Conservation (phyloP, 2,113 vertebrate species). For the Ameiurus melas region DNA sequence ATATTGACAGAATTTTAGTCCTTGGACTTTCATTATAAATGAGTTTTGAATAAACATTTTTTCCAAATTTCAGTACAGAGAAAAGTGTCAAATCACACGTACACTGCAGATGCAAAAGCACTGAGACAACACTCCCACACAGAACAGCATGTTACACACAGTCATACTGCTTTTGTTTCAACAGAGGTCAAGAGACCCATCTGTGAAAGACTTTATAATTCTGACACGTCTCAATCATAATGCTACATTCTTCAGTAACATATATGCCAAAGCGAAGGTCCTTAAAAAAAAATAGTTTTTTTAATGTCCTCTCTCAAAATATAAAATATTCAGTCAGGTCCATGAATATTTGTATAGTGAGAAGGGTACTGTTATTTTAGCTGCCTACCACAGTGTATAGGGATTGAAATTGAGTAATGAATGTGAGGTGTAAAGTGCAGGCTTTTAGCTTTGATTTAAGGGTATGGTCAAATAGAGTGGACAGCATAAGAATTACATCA, state of each 20-base stretch:
- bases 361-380: background rate
- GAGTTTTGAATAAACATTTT: background rate
- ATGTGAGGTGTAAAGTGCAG: background rate
- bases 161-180: background rate
- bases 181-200: background rate
- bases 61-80: background rate
- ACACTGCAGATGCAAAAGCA: slow-evolving; percentile 1
- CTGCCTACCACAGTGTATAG: background rate
- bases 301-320: background rate
- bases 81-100: background rate
- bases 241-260: background rate
- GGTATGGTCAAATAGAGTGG: background rate
- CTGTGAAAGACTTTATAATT: background rate
- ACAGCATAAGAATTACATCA: background rate
- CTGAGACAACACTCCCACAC: slow-evolving; percentile 6
- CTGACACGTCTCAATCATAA: background rate
- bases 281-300: no score
- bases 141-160: background rate
- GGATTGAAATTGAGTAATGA: background rate
- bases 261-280: background rate
- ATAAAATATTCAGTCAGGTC: background rate
- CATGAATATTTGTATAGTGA: background rate
- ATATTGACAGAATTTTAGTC: background rate
- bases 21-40: background rate
- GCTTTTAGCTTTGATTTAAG: background rate